Base-by-base conservation (phyloP, 2,113 vertebrate species). In the Otus sunia region DNA sequence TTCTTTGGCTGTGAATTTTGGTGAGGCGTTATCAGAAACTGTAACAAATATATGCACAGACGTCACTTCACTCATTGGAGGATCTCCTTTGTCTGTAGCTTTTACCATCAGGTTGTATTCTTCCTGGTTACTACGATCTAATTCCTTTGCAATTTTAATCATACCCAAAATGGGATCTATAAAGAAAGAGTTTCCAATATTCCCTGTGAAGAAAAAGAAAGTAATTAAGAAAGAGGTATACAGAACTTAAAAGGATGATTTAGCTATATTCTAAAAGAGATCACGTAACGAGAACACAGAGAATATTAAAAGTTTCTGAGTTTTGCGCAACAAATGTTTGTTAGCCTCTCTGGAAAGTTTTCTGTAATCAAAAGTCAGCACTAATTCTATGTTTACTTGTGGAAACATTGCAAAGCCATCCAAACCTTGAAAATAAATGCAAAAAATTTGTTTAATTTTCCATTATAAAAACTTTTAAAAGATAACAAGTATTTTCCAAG, bases 131-230 rank as follows among this genome's bases (percentile, higher is more conserved):
- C 93, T 98, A 62, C 98, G 98, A 97, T 99, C 99, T 55, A 99
- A 98, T 92, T 99, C 99, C 97, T 99, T 99, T 68, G 98, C 99
- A 56, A 98, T 98, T 92, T 97, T 98, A 92, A 99, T 98, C 50
- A 97, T 99, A 47, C 99, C 99, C 56, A 99, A 98, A 92, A 99
- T 77, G 23, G 99, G 98, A 97, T 99, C 98, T 9, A 99, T 98
- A 78, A 97, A 97, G 94, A 99, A 99, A 76, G 99, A 98, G 98
- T 99, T 99, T 93, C 99, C 99, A 97, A 98, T 97, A 95, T 99
- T 99, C 94, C 99, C 99, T 99, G 96, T 47, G 76, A 88, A 84
- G 32, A 45, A 56, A 96, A 82, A 39, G 23, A 71, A 86, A 88
- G 20, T 41, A 83, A 66, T 86, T 90, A 84, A 74, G 50, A 52